Percentiles rank a stretch among this genome's conserved stretches.
Conservation (phyloP, 2,888 invertebrate species). For the Acanthacorydalis orientalis region DNA sequence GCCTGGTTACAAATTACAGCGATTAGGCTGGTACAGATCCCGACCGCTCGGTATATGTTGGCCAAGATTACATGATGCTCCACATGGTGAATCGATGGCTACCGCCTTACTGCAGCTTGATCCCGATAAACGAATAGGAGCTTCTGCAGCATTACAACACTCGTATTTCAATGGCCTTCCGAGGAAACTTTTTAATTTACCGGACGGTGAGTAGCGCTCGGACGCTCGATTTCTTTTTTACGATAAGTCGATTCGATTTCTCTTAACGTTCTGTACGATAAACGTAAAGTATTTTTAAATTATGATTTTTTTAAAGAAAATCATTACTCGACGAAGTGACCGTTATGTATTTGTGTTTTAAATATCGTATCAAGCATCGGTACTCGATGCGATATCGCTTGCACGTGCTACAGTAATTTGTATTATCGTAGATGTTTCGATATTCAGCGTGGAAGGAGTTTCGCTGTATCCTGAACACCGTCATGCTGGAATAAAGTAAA, state of each 20-base stretch:
- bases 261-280: no score
- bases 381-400: no score
- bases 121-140: constrained; percentile 73
- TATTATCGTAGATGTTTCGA: constrained; percentile 72
- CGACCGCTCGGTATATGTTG: constrained; percentile 71
- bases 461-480: constrained; percentile 67
- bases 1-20: constrained; percentile 70
- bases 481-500: constrained; percentile 21
- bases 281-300: no score
- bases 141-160: constrained; percentile 74
- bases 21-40: constrained; percentile 51
- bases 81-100: constrained; percentile 81
- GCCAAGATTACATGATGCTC: constrained; percentile 78
- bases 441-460: constrained; percentile 89
- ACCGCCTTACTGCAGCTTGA: constrained; percentile 70
- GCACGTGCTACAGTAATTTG: constrained; percentile 9
- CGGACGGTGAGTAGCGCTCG: constrained; percentile 64
- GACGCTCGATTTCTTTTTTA: no score
- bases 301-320: no score
- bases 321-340: not conserved
- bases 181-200: constrained; percentile 74
- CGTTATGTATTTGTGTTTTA: no score
- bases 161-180: constrained; percentile 84
- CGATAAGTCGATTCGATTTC: no score
- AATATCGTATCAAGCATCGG: no score